phyloP scores from a whole-genome alignment of 2,113 vertebrate species.

The Hydropotes inermis region DNA sequence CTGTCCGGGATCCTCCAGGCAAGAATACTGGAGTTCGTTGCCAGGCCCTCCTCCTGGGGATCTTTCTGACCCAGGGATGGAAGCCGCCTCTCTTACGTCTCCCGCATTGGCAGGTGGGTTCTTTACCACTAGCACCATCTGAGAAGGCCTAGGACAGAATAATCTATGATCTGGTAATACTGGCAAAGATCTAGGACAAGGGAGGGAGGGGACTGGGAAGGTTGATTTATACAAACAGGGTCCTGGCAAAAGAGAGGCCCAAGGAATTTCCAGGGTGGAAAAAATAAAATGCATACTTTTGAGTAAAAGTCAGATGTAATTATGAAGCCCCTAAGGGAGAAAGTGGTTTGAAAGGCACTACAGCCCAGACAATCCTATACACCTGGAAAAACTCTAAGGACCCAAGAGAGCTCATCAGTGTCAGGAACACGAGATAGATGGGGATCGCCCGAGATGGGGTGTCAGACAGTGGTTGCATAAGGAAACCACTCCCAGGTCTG shows the following conservation, averaged over 20 bases:
- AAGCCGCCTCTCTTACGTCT: neutral
- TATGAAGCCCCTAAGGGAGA: neutral
- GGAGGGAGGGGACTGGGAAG: neutral
- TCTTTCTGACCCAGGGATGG: neutral
- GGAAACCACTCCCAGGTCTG: neutral
- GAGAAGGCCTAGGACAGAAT: neutral
- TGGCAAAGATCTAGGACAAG: neutral
- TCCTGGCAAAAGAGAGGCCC: neutral
- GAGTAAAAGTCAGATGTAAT: neutral
- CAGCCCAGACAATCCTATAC: accelerated
- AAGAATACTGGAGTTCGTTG: neutral
- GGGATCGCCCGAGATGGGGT: accelerated
- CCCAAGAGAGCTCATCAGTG: neutral
- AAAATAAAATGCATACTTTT: neutral
- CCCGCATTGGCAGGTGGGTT: neutral
- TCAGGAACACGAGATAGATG: neutral
- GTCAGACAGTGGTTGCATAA: neutral
- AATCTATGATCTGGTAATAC: neutral
- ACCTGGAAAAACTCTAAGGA: neutral
- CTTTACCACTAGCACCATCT: neutral
- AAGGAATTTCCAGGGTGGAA: neutral
- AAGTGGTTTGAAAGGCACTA: neutral
- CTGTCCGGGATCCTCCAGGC: neutral
- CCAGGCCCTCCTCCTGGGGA: neutral
- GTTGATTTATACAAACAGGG: neutral